Evolutionary conservation across 2,797 vertebrate genomes (phyloP), one percentile per base, ranked within the genome.

Genomic region (Sebastes goodei): DNA sequence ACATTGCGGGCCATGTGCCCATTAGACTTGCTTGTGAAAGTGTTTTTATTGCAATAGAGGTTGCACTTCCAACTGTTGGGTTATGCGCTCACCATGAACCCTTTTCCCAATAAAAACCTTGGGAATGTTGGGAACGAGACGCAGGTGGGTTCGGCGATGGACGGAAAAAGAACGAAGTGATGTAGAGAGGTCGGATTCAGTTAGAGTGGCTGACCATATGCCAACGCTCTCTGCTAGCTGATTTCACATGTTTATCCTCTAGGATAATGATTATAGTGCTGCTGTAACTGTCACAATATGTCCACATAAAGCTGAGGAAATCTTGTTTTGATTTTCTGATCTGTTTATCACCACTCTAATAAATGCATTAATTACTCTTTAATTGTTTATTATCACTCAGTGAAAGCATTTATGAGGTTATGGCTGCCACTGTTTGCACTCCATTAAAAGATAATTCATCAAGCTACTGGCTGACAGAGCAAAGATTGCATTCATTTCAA

Each of bases 31-130:
- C 86, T 78, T 23, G 83, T 87, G 52, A 90, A 85, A 21, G 76
- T 66, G 74, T 38, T 88, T 91, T 88, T 88, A 90, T 74, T 84
- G 83, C 83, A 78, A 83, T 55, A 10, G 74, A 65, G 87, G 78
- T 74, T 68, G 56, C 74, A 76, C 74, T 60, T 90, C 74, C 69
- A 82, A 77, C 74, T 67, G 60, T 15, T 71, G 69, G 81, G 75
- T 81, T 86, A 81, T 49, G 63, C 7, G 82, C 81, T 85, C 72
- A 21, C 80, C 55, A 9, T 75, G 72, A 78, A 79, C 76, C 35
- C 62, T 69, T 76, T 79, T 53, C 20, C 83, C 69, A 77, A 71
- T 84, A 82, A 93, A 92, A 86, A 78, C 3, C 66, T 46, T 69
- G 67, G 71, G 84, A 88, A 88, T 81, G 79, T 23, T 33, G 78